Conservation (phyloP, 2,797 vertebrate species). For the Anisognathus igniventris region DNA sequence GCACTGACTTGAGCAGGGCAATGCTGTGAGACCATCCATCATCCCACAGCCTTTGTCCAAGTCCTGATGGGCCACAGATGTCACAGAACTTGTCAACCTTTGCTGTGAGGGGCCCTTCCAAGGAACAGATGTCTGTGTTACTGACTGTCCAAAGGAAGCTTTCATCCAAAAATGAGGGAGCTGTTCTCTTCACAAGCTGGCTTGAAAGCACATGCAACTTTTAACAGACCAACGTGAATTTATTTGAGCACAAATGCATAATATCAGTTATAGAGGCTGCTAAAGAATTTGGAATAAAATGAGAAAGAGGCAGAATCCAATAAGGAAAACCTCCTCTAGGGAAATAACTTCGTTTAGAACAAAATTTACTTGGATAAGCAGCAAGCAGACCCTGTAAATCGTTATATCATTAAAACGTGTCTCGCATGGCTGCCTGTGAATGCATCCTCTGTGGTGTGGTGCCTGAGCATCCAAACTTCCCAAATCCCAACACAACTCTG, state of each 20-base stretch:
- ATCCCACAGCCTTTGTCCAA: neutral
- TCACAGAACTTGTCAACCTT: conserved; percentile 3
- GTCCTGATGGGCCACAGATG: conserved; percentile 43
- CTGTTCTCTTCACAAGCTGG: neutral
- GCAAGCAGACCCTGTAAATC: neutral
- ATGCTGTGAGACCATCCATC: neutral
- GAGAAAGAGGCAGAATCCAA: neutral
- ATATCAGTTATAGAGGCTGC: neutral
- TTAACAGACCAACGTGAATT: neutral
- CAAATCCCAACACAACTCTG: neutral
- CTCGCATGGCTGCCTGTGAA: accelerated
- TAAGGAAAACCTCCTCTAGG: neutral
- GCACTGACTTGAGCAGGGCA: neutral
- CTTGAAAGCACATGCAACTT: neutral
- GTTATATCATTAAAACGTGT: neutral
- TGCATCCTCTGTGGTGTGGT: neutral
- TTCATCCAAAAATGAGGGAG: neutral
- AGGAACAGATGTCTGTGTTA: neutral
- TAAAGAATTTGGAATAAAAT: neutral
- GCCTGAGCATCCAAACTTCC: neutral
- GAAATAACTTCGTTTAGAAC: neutral
- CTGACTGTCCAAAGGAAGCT: neutral
- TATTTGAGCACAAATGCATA: neutral
- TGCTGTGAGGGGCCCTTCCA: neutral
- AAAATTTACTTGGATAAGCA: neutral